A percentile compares a stretch with the other conserved stretches of the same genome.
phyloP scores from a whole-genome alignment of 2,113 vertebrate genomes.

The Actinemys pallida region DNA sequence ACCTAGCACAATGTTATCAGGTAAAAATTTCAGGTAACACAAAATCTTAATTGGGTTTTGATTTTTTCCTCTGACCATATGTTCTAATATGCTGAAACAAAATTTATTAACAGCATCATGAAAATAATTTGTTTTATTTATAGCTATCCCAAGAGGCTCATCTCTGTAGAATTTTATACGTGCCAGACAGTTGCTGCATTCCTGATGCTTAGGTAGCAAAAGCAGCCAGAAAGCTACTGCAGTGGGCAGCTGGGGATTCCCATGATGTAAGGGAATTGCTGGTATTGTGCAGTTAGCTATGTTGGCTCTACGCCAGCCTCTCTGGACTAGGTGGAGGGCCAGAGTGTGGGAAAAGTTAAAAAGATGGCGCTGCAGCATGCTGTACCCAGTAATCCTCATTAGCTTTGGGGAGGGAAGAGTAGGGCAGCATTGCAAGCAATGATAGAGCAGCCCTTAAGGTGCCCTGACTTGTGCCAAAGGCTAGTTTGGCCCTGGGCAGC shows the following conservation, averaged over 20 bases:
- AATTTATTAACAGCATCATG: neutral
- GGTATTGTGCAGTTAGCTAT: neutral
- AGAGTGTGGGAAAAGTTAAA: neutral
- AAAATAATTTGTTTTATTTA: neutral
- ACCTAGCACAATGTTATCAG: neutral
- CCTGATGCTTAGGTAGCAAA: neutral
- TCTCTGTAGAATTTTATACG: neutral
- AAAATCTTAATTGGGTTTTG: neutral
- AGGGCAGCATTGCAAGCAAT: neutral
- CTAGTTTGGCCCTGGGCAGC: neutral
- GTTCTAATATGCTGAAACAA: neutral
- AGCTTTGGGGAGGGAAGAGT: neutral
- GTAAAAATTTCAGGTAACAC: neutral
- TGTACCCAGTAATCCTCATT: neutral
- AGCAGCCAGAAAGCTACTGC: neutral
- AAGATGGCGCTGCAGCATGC: neutral
- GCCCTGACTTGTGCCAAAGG: neutral
- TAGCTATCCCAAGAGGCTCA: neutral
- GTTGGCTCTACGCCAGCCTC: neutral
- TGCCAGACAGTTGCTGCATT: neutral
- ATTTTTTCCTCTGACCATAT: neutral
- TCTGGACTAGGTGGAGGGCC: neutral
- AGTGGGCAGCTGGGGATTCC: neutral
- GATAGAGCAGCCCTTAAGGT: neutral
- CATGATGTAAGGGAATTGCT: neutral